A percentile compares a stretch with the other conserved stretches of the same genome.
Evolutionary conservation across 1,140 invertebrate species (phyloP).

Genomic region (Ctenoplectra terminalis): DNA sequence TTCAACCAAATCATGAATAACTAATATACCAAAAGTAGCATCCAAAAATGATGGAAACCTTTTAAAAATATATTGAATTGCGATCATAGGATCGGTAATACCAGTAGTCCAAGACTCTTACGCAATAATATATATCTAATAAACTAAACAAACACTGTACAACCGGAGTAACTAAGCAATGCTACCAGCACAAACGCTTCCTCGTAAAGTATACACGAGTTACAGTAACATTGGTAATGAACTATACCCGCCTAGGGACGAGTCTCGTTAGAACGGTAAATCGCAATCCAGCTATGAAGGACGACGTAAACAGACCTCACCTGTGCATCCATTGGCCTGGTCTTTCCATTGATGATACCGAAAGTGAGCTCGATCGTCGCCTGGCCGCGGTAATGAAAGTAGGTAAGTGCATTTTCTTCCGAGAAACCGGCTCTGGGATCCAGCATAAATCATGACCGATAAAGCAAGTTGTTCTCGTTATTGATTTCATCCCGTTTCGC

Average conservation of each 20-base stretch:
- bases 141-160: background rate
- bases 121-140: too few relatives aligned
- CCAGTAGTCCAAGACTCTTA: too few relatives aligned
- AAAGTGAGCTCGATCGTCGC: constrained; percentile 65
- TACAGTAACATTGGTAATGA: constrained; percentile 46
- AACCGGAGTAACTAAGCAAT: background rate
- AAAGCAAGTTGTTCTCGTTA: constrained; percentile 12
- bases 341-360: constrained; percentile 73
- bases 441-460: constrained; percentile 20
- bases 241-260: background rate
- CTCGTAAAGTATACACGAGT: background rate
- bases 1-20: too few relatives aligned
- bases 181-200: background rate
- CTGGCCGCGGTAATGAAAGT: constrained; percentile 68
- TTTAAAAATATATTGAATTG: too few relatives aligned
- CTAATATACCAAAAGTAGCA: too few relatives aligned
- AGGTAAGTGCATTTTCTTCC: constrained; percentile 58
- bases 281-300: constrained; percentile 10
- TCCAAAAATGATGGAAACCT: too few relatives aligned
- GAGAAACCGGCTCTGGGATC: constrained; percentile 47
- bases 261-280: constrained; percentile 27
- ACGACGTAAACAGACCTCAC: constrained; percentile 54
- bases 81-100: too few relatives aligned
- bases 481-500: background rate
- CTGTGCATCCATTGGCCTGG: constrained; percentile 70